phyloP scores from a whole-genome alignment of 2,888 invertebrate genomes.

The Drosophila mayaguana region DNA sequence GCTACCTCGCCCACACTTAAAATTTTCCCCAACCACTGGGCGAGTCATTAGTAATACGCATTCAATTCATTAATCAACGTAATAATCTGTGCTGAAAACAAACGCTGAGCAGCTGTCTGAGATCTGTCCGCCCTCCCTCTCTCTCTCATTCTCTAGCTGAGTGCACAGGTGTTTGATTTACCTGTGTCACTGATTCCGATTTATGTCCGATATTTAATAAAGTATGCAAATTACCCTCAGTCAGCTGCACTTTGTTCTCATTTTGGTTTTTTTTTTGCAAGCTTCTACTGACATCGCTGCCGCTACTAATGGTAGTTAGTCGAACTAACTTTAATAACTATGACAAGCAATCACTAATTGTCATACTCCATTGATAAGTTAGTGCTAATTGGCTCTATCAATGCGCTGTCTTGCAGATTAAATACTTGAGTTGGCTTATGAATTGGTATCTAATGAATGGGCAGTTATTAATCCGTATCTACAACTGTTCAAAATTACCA shows the following conservation, averaged over 20 bases:
- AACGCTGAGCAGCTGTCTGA: slow-evolving; percentile 3
- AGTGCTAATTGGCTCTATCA: slow-evolving; percentile 31
- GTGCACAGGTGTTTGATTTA: slow-evolving; percentile 46
- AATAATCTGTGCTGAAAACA: slow-evolving; percentile 26
- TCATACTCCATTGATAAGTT: slow-evolving; percentile 25
- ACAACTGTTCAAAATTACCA: background rate
- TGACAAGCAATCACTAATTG: slow-evolving; percentile 24
- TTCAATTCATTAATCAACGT: slow-evolving; percentile 34
- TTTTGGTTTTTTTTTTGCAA: background rate
- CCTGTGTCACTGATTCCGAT: slow-evolving; percentile 28
- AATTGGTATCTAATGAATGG: slow-evolving; percentile 20
- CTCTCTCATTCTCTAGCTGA: background rate
- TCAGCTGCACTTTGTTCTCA: slow-evolving; percentile 31
- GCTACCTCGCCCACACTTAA: slow-evolving; percentile 4
- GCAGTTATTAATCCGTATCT: background rate
- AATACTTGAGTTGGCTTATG: slow-evolving; percentile 15
- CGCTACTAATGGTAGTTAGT: background rate
- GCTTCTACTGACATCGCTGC: slow-evolving; percentile 6
- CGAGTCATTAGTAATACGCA: slow-evolving; percentile 25
- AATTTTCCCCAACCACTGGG: background rate
- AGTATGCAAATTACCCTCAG: slow-evolving; percentile 41
- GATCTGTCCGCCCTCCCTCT: background rate
- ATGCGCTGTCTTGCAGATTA: slow-evolving; percentile 25
- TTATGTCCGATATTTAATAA: slow-evolving; percentile 31
- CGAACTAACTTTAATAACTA: slow-evolving; percentile 6